Percentiles rank a stretch among this genome's conserved stretches.
These are phyloP conservation scores for Anguilla anguilla DNA, from an alignment of 2,797 vertebrate genomes.

Conservation along the genomic window DNA sequence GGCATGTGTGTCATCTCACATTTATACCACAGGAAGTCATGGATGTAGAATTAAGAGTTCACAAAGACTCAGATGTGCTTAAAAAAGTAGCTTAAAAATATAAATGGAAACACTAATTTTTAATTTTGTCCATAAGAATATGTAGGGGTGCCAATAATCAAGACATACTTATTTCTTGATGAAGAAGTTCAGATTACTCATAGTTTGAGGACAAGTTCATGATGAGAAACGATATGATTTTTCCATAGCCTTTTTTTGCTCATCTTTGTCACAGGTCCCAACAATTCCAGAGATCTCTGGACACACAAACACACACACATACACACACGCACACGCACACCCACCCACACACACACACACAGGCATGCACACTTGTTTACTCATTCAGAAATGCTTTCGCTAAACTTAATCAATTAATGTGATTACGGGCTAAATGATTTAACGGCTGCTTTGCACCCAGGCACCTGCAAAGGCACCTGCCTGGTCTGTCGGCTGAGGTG, in stretches of 20 bases:
- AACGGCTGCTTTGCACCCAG: background rate
- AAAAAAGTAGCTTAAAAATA: background rate
- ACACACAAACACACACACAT: background rate
- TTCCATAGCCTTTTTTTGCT: background rate
- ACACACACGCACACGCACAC: background rate
- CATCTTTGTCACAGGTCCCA: background rate
- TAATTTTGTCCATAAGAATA: background rate
- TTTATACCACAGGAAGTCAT: background rate
- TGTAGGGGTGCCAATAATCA: background rate
- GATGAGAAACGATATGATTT: background rate
- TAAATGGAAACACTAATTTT: background rate
- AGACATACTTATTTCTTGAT: background rate
- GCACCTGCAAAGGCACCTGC: background rate
- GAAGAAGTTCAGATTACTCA: background rate
- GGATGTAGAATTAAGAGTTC: background rate
- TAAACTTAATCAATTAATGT: background rate
- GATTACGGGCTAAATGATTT: slow-evolving; percentile 17
- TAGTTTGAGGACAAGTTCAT: background rate
- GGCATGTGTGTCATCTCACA: background rate
- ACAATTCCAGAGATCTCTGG: background rate
- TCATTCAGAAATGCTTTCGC: background rate
- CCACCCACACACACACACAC: background rate
- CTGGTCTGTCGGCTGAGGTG: background rate
- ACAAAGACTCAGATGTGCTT: background rate
- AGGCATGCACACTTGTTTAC: background rate